Conservation (phyloP, 1,140 invertebrate species). For the Octopus sinensis region DNA sequence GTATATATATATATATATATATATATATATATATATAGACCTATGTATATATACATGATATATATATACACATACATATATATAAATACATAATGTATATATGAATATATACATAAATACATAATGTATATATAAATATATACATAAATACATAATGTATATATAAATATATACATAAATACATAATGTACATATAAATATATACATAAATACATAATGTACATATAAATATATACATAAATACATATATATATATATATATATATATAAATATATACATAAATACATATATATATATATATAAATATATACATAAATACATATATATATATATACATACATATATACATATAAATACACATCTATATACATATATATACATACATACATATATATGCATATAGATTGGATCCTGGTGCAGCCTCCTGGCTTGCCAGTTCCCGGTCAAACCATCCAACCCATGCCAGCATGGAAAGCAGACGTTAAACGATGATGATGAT, state of each 20-base stretch:
- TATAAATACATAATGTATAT: background rate
- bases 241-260: background rate
- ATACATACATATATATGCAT: background rate
- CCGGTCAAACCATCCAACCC: no score
- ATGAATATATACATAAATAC: background rate
- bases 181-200: background rate
- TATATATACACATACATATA: no score
- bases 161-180: background rate
- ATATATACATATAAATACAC: background rate
- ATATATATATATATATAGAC: background rate
- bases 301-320: background rate
- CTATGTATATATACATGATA: no score
- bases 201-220: background rate
- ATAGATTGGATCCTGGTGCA: no score
- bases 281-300: background rate
- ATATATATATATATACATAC: background rate
- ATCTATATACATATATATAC: background rate
- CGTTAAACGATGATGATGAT: no score
- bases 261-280: background rate
- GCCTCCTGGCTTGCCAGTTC: no score
- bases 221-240: background rate
- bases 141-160: background rate
- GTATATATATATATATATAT: constrained; percentile 1
- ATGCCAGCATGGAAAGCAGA: no score
- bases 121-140: background rate